Evolutionary conservation across 2,888 invertebrate genomes (phyloP), one percentile per base, ranked within the genome.

Genomic region (Operophtera brumata): DNA sequence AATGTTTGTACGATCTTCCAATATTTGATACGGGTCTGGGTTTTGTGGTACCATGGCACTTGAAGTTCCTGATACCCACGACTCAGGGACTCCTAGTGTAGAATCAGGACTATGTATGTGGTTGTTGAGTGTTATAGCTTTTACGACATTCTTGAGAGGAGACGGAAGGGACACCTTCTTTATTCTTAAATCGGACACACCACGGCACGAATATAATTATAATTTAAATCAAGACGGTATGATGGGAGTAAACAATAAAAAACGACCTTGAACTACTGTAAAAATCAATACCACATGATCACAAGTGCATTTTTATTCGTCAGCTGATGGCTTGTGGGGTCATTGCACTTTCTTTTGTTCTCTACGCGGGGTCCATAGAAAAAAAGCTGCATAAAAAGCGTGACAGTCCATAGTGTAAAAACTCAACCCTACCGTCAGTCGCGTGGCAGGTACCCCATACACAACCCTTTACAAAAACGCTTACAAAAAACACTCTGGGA

Each of bases 401-500:
- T 75, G 71, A 71, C 77, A 72, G 72, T 78, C 69, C 75, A 83
- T 86, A 83, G 61, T 76, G 70, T 87, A 89, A 89, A 88, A 88
- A 81, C 62, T 70, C 75, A 87, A 89, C 89, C 90, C 90, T 86
- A 89, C 82, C 82, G 78, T 66, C 64, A 76, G 81, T 80, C 82
- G 80, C 80, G 84, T 80, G 81, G 86, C 90, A 90, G 90, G 90
- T 90, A 90, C 87, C 84, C 82, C 82, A 76, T 69, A 79, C 78
- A 79, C 84, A 89, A 89, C 87, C 87, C 89, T 86, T 87, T 89
- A 86, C 73, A 86, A 86, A 87, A 87, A 85, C 78, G 80, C 82
- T 82, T 79, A 87, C 78, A 87, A 90, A 89, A 89, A 85, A 88
- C 75, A 71, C 80, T 80, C 80, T 68, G 88, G 86, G 85, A 20